These are phyloP conservation scores for Lasiurus cinereus DNA, from an alignment of 2,113 vertebrate genomes.

Conservation along the genomic window DNA sequence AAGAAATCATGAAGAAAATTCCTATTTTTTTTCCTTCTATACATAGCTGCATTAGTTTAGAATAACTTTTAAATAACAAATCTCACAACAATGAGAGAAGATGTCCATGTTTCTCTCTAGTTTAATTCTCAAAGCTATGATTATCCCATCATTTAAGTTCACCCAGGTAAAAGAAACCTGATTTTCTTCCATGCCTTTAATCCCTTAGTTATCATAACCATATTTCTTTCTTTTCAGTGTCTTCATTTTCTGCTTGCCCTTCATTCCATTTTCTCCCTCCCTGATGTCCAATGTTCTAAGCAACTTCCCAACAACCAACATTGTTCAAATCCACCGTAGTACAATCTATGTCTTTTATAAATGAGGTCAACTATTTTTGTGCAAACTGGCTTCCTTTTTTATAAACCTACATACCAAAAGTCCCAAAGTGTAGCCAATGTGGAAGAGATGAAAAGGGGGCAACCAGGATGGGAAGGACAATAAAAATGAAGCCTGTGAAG, in stretches of 20 bases:
- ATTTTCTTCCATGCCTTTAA: neutral
- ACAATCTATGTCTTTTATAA: constrained; percentile 19
- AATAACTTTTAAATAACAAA: constrained; percentile 32
- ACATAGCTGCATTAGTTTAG: neutral
- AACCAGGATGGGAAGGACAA: neutral
- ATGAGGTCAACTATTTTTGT: neutral
- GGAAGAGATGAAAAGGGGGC: neutral
- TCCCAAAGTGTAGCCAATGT: neutral
- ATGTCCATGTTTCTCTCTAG: neutral
- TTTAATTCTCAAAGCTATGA: neutral
- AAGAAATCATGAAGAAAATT: neutral
- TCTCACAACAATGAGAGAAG: neutral
- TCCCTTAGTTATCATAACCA: neutral
- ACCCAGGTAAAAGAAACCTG: too few species aligned
- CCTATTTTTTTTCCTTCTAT: neutral
- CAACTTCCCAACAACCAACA: neutral
- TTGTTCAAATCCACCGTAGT: neutral
- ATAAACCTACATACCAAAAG: neutral
- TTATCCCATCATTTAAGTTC: neutral
- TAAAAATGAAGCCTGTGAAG: neutral
- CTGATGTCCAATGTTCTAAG: neutral
- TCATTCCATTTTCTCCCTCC: neutral
- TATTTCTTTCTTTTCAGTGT: neutral
- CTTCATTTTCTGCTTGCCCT: neutral
- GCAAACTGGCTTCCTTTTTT: neutral